A percentile compares a stretch with the other conserved stretches of the same genome.
Conservation (phyloP, 2,888 invertebrate species). For the Acanthacorydalis orientalis region DNA sequence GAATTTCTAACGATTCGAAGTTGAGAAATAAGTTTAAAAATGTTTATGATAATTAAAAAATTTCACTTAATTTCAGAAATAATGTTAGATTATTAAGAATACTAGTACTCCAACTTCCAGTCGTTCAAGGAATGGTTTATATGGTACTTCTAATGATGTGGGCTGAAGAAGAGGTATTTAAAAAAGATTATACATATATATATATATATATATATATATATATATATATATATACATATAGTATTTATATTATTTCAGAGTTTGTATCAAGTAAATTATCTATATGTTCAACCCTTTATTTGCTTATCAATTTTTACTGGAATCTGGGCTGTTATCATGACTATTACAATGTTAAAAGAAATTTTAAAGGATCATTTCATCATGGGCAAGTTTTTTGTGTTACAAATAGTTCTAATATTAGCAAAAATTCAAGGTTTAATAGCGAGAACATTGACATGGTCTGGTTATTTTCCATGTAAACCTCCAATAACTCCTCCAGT, state of each 20-base stretch:
- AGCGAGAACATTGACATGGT: conserved; percentile 36
- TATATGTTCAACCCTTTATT: conserved; percentile 47
- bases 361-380: conserved; percentile 26
- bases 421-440: conserved; percentile 48
- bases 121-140: conserved; percentile 46
- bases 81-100: conserved; percentile 34
- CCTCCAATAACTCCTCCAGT: conserved; percentile 46
- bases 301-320: conserved; percentile 47
- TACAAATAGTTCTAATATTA: conserved; percentile 46
- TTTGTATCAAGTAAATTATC: conserved; percentile 36
- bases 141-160: conserved; percentile 39
- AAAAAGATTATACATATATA: neutral
- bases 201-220: neutral
- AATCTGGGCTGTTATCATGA: conserved; percentile 51
- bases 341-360: conserved; percentile 34
- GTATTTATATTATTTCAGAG: conserved; percentile 25
- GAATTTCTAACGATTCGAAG: neutral
- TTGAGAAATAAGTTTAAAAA: too few relatives aligned
- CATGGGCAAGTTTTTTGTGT: conserved; percentile 33
- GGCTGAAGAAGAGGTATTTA: conserved; percentile 47
- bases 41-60: neutral
- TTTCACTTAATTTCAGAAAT: conserved; percentile 27
- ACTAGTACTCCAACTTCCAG: conserved; percentile 49
- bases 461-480: conserved; percentile 40
- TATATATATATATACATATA: neutral